These are phyloP conservation scores for Eurystomus glaucurus DNA, from an alignment of 2,797 vertebrate species.

Conservation along the genomic window DNA sequence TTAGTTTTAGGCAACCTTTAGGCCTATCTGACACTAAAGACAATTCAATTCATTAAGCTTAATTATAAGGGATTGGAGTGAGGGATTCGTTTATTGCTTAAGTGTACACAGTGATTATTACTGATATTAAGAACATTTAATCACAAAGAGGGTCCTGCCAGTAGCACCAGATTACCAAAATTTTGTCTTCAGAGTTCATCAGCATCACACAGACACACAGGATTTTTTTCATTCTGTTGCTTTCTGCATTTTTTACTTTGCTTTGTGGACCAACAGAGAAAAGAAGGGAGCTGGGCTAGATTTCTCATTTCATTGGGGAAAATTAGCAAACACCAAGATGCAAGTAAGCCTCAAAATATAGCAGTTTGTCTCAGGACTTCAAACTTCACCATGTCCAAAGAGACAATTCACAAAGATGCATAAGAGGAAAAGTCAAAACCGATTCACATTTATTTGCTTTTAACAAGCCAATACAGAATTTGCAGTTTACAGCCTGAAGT, in stretches of 20 bases:
- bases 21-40: conserved; percentile 27
- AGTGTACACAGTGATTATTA: conserved; percentile 40
- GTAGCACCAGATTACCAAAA: conserved; percentile 26
- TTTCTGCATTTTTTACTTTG: background rate
- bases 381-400: background rate
- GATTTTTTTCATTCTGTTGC: background rate
- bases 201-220: background rate
- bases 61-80: conserved; percentile 58
- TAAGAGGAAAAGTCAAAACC: background rate
- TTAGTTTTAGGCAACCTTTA: conserved; percentile 44
- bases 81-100: conserved; percentile 60
- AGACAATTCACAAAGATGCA: background rate
- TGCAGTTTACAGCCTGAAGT: background rate
- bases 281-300: background rate
- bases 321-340: background rate
- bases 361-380: background rate
- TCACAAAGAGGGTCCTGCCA: background rate
- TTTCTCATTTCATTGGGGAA: background rate
- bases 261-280: background rate
- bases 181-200: conserved; percentile 17
- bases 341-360: background rate
- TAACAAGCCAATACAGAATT: background rate
- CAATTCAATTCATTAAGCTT: conserved; percentile 49
- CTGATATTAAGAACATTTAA: conserved; percentile 55
- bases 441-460: background rate